Percentiles rank a stretch among this genome's conserved stretches.
Conservation (phyloP, 1,140 invertebrate species). For the Bactericera cockerelli region DNA sequence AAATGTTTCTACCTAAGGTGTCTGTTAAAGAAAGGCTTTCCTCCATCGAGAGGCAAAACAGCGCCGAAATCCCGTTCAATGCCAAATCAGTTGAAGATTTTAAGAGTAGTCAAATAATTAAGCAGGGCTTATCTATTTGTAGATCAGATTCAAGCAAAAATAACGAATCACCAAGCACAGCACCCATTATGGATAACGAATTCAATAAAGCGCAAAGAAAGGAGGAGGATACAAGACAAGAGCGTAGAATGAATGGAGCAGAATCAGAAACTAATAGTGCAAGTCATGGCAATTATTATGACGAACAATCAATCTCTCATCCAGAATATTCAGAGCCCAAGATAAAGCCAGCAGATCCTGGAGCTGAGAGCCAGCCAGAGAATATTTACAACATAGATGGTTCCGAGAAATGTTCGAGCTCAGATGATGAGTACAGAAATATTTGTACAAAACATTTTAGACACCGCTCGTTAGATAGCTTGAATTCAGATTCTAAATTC, state of each 20-base stretch:
- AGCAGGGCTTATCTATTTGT: not conserved
- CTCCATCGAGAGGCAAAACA: constrained; percentile 18
- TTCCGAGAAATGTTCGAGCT: not conserved
- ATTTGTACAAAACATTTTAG: constrained; percentile 19
- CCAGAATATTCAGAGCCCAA: not conserved
- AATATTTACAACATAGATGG: not conserved
- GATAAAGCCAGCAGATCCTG: too few relatives aligned
- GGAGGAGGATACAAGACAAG: too few relatives aligned
- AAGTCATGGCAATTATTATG: not conserved
- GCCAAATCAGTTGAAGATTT: not conserved
- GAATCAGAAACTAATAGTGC: not conserved
- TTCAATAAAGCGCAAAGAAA: not conserved
- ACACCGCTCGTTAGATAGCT: constrained; percentile 45
- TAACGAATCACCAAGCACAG: not conserved
- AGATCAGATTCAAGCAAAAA: not conserved
- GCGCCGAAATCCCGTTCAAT: not conserved
- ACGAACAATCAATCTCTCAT: not conserved
- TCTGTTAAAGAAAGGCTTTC: constrained; percentile 23
- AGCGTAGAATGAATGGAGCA: not conserved
- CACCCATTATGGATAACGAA: not conserved
- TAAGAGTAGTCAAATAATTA: not conserved
- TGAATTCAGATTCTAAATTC: constrained; percentile 36
- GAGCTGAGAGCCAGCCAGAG: not conserved
- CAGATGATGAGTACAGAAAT: constrained; percentile 4
- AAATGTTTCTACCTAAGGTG: constrained; percentile 15